Evolutionary conservation across 2,113 vertebrate genomes (phyloP).

Genomic region (Sus scrofa): T2T-Sscrofa CM000818.6:117369001-117369500

Average conservation of each 20-base stretch:
- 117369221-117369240: neutral
- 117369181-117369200: neutral
- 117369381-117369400: neutral
- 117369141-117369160: neutral
- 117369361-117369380: neutral
- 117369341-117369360: neutral
- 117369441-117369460: too few species aligned
- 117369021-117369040: neutral
- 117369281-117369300: neutral
- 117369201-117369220: neutral
- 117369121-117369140: neutral
- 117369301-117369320: neutral
- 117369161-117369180: neutral
- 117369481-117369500: neutral
- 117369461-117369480: accelerated
- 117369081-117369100: neutral
- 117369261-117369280: neutral
- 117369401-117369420: neutral
- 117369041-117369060: neutral
- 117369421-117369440: neutral
- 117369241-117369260: neutral
- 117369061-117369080: neutral
- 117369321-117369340: accelerated
- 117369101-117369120: neutral
- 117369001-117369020: neutral